Conservation (phyloP, 1,140 invertebrate species). For the Forficula auricularia region DNA sequence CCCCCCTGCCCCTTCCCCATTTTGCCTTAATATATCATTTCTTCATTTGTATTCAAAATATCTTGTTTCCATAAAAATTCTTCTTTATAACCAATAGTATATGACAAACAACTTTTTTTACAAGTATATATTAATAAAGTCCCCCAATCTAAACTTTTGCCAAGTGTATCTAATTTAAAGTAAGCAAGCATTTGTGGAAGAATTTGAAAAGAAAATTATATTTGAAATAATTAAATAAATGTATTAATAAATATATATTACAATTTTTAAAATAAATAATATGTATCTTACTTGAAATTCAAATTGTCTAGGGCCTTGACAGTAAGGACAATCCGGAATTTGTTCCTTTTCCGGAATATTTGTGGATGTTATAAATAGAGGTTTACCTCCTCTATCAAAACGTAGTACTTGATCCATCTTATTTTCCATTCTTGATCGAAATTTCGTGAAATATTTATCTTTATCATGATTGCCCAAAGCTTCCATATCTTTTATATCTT, state of each 20-base stretch:
- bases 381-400: conserved; percentile 58
- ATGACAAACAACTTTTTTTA: conserved; percentile 44
- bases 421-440: conserved; percentile 38
- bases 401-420: conserved; percentile 61
- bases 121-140: conserved; percentile 75
- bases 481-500: conserved; percentile 35
- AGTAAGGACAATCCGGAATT: conserved; percentile 58
- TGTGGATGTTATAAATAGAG: conserved; percentile 59
- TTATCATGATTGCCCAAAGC: conserved; percentile 33
- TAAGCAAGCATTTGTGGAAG: conserved; percentile 79
- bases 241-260: not conserved
- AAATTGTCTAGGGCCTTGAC: conserved; percentile 57
- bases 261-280: conserved; percentile 4
- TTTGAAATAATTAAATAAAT: conserved; percentile 8
- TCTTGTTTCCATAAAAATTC: conserved; percentile 86
- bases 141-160: conserved; percentile 77
- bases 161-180: conserved; percentile 44
- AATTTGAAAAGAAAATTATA: conserved; percentile 42
- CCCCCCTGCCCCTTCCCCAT: too few species aligned
- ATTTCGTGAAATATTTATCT: conserved; percentile 57
- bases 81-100: conserved; percentile 40
- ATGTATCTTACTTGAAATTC: conserved; percentile 63
- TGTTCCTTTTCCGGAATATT: conserved; percentile 24
- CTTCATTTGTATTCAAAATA: conserved; percentile 28
- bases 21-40: too few species aligned